These are phyloP conservation scores for Tromatobia lineatoria DNA, from an alignment of 2,888 invertebrate species.

Conservation along the genomic window DNA sequence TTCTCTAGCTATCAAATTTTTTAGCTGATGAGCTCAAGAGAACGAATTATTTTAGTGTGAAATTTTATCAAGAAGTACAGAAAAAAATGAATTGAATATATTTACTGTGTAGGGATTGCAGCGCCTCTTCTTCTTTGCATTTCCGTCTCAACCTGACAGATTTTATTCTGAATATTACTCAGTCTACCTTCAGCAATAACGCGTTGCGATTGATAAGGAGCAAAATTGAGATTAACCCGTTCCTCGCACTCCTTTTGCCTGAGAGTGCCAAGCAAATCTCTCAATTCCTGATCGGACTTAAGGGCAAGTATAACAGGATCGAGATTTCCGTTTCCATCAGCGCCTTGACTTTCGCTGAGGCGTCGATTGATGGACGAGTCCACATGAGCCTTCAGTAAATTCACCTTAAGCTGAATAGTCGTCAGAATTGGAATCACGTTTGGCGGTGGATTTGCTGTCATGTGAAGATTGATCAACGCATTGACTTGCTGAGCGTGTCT, in stretches of 20 bases:
- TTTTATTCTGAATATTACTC: constrained; percentile 79
- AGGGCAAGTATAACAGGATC: constrained; percentile 75
- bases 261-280: constrained; percentile 77
- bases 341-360: constrained; percentile 78
- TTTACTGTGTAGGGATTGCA: neutral
- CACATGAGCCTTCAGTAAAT: constrained; percentile 78
- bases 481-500: constrained; percentile 79
- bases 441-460: constrained; percentile 77
- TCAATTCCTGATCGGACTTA: constrained; percentile 79
- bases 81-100: no score
- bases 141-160: constrained; percentile 79
- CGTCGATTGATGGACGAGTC: constrained; percentile 77
- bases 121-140: constrained; percentile 74
- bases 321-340: constrained; percentile 70
- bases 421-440: constrained; percentile 81
- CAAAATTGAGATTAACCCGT: constrained; percentile 78
- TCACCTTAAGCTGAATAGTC: constrained; percentile 80
- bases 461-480: constrained; percentile 80
- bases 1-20: no score
- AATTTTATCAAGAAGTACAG: no score
- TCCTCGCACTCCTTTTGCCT: constrained; percentile 81
- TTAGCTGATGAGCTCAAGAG: no score
- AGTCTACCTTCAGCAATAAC: constrained; percentile 78
- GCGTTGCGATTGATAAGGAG: constrained; percentile 79
- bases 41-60: no score